Conservation (phyloP, 2,888 invertebrate genomes). For the Agrotis puta region DNA sequence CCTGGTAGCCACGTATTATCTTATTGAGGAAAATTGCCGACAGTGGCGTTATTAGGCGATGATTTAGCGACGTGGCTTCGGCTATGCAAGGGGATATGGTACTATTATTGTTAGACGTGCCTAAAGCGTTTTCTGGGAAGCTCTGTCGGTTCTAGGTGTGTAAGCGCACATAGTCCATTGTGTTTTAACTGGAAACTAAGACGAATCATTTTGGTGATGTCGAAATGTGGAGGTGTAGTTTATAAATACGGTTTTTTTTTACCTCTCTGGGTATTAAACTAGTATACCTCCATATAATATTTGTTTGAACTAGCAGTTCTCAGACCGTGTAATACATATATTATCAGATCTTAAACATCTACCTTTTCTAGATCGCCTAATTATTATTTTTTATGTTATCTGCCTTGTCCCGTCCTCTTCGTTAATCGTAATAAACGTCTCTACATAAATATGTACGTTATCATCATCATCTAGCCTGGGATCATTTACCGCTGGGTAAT, state of each 20-base stretch:
- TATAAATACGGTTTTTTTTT: too few species aligned
- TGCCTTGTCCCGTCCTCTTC: too few species aligned
- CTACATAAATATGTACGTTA: too few species aligned
- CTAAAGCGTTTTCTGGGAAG: slow-evolving; percentile 10
- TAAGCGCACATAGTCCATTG: background rate
- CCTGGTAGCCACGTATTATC: slow-evolving; percentile 47
- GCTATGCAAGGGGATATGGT: slow-evolving; percentile 38
- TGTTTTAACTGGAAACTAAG: too few species aligned
- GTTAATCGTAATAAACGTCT: too few species aligned
- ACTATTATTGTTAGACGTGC: slow-evolving; percentile 39
- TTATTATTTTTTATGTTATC: too few species aligned
- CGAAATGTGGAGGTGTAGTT: background rate
- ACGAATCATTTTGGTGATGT: background rate
- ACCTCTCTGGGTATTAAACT: too few species aligned
- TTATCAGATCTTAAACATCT: too few species aligned
- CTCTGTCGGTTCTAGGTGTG: background rate
- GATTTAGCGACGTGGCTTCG: slow-evolving; percentile 55
- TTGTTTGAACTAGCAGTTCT: background rate
- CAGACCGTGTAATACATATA: too few species aligned
- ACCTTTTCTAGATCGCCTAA: too few species aligned
- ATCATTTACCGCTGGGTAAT: too few species aligned
- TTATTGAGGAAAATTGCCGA: slow-evolving; percentile 56
- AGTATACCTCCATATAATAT: background rate
- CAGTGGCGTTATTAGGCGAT: slow-evolving; percentile 46
- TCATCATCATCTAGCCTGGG: too few species aligned